Percentiles rank a stretch among this genome's conserved stretches.
These are phyloP conservation scores for Eupsilia transversa DNA, from an alignment of 2,888 invertebrate species.

Conservation along the genomic window DNA sequence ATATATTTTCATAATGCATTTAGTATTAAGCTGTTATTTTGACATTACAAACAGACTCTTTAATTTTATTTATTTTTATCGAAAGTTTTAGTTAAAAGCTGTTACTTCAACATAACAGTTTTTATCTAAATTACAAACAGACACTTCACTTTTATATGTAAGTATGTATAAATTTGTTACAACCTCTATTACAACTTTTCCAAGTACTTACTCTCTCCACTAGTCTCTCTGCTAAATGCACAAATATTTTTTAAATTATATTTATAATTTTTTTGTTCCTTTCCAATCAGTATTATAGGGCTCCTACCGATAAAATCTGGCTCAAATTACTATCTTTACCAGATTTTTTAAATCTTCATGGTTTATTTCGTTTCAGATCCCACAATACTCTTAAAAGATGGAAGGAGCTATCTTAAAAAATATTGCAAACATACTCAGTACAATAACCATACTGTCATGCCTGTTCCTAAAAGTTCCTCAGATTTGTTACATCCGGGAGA, in stretches of 20 bases:
- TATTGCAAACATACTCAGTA: conserved; percentile 89
- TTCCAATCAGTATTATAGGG: neutral
- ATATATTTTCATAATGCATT: no score
- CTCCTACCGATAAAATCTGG: neutral
- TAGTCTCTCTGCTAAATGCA: neutral
- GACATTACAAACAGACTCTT: no score
- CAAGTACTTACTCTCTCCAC: neutral
- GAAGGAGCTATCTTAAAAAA: conserved; percentile 64
- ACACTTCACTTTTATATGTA: no score
- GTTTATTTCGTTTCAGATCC: conserved; percentile 32
- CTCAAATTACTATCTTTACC: neutral
- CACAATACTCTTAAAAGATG: conserved; percentile 66
- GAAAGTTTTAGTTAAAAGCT: no score
- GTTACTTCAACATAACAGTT: no score
- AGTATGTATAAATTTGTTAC: neutral
- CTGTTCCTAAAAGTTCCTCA: conserved; percentile 95
- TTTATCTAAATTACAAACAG: no score
- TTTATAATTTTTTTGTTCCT: no score
- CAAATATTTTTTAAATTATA: neutral
- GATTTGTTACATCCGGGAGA: conserved; percentile 92
- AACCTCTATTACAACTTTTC: neutral
- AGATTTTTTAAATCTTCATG: neutral
- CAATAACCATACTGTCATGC: conserved; percentile 94
- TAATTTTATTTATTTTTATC: no score
- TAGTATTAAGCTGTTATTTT: no score